Conservation (phyloP, 2,888 invertebrate species). For the Metacarcinus magister region DNA sequence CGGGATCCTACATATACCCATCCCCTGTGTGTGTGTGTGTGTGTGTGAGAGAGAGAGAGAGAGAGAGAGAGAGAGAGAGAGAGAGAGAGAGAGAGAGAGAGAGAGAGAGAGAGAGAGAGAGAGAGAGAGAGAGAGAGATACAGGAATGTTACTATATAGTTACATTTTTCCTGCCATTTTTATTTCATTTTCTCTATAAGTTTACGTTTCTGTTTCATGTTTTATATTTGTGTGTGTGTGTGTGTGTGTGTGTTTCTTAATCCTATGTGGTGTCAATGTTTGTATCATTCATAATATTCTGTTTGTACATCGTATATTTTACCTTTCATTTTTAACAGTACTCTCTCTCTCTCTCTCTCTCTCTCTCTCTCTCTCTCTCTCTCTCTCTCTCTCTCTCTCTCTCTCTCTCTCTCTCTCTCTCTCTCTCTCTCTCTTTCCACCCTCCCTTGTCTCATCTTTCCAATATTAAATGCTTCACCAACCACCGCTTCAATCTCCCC, state of each 20-base stretch:
- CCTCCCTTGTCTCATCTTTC: not conserved
- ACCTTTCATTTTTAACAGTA: not conserved
- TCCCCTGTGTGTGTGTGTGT: not conserved
- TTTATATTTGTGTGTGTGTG: too few species aligned
- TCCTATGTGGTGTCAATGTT: too few species aligned
- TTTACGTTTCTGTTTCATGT: too few species aligned
- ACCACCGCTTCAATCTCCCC: not conserved
- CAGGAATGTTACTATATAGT: not conserved
- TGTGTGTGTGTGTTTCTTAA: too few species aligned
- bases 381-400: constrained; percentile 15
- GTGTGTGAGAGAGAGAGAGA: not conserved
- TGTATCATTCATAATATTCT: too few species aligned
- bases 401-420: not conserved
- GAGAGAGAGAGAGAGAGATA: too few species aligned
- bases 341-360: constrained; percentile 26
- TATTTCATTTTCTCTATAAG: not conserved
- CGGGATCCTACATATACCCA: not conserved
- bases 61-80: too few species aligned
- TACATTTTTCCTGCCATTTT: not conserved
- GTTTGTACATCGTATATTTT: not conserved
- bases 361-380: constrained; percentile 27
- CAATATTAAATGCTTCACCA: not conserved
- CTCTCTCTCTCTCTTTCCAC: not conserved
- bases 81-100: too few species aligned
- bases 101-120: too few species aligned